Base-by-base conservation (phyloP, 23 tunicate genomes). In the Halocynthia aurantium region DNA sequence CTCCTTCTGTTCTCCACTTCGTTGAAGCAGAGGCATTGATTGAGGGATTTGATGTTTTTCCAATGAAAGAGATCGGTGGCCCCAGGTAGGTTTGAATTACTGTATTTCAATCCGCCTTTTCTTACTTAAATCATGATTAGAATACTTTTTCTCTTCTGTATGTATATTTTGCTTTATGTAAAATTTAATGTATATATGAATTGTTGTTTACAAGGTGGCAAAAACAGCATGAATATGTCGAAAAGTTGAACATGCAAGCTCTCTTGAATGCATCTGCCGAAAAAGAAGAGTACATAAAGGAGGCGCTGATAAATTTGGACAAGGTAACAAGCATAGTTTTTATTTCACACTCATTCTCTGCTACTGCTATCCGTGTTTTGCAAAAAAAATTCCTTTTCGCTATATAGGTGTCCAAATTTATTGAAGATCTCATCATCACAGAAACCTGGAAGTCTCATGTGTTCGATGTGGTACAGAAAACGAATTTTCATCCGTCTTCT, bases 171-270 rank as follows among this genome's bases (percentile, higher is more conserved):
- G 81, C 40, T 1, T 77, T 9, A 6, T 68, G 72, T 12, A 12
- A 18, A 21, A 20, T 2, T 67, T 21, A 2, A 11, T 67, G 72
- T 15, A 60, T 0, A 21, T 67, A 1, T 67, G 5, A 67, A 15
- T 58, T 58, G 63, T 58, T 13, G 63, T 68, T 67, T 87, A 61
- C 49, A 51, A 90, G 98, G 20, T 93, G 98, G 98, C 93, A 93
- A 70, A 87, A 82, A 64, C 93, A 87, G 7, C 98, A 93, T 81
- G 93, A 93, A 80, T 93, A 93, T 66, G 56, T 93, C 22, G 94
- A 93, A 67, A 87, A 87, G 57, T 50, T 93, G 20, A 93, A 93
- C 83, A 81, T 87, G 93, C 98, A 93, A 87, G 93, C 98, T 9
- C 67, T 87, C 69, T 69, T 93, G 11, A 87, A 83, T 76, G 98